Evolutionary conservation across 2,113 vertebrate genomes (phyloP), one percentile per base, ranked within the genome.

Genomic region (Chaenocephalus aceratus): DNA sequence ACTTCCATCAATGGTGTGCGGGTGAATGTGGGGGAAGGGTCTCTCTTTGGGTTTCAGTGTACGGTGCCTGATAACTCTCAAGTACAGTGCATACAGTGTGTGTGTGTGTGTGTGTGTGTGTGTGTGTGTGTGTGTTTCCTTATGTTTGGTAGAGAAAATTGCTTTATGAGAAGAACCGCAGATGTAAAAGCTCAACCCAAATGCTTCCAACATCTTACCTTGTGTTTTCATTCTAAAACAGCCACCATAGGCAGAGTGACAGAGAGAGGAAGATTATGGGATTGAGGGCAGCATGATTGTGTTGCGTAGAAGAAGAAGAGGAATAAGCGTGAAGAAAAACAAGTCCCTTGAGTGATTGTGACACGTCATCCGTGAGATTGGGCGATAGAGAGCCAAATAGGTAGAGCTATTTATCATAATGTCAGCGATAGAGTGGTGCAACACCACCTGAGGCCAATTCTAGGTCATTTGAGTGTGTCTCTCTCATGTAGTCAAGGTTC

Each of bases 371-470:
- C 18, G 0, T 80, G 65, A 73, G 60, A 80, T 73, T 53, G 56
- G 80, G 54, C 16, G 44, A 87, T 58, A 75, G 34, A 60, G 41
- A 51, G 69, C 49, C 8, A 2, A 53, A 77, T 62, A 80, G 72
- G 80, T 59, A 64, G 72, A 71, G 68, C n/a, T 64, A 84, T 88
- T 88, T 86, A 85, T 92, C 75, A 88, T 48, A 41, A 63, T 67
- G 79, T 81, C 72, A 84, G 67, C 77, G 57, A 64, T 72, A 65
- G n/a, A 63, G 26, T 10, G 45, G 75, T 23, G 52, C 23, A 69
- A 73, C 46, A 67, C 52, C 34, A 52, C 62, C 77, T 63, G 51
- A 78, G 77, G 64, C 63, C 59, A 54, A 76, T 76, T 84, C 64
- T 68, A 48, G 83, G 80, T 71, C 56, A 82, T 82, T 54, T 66